Evolutionary conservation across 2,113 vertebrate genomes (phyloP).

Genomic region (Dasypus novemcinctus): DNA sequence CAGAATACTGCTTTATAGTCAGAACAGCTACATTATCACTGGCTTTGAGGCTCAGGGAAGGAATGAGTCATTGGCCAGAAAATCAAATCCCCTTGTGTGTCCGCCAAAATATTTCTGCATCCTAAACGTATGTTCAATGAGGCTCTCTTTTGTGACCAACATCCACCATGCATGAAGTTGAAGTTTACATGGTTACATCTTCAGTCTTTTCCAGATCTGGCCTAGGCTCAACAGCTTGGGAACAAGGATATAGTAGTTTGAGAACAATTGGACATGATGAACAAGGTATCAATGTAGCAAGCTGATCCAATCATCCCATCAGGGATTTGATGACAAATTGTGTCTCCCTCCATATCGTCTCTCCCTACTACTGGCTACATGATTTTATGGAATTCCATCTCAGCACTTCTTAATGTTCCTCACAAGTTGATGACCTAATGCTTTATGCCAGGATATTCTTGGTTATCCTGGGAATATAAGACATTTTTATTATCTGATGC

Average conservation of each 20-base stretch:
- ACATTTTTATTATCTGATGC: background rate
- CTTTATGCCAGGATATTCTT: background rate
- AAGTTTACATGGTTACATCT: background rate
- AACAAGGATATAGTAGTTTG: background rate
- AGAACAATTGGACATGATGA: background rate
- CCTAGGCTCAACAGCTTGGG: background rate
- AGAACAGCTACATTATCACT: background rate
- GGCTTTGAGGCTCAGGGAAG: background rate
- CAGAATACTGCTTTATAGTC: background rate
- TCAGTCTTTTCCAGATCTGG: background rate
- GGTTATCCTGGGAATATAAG: background rate
- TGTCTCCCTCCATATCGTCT: background rate
- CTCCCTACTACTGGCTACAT: background rate
- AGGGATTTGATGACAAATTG: background rate
- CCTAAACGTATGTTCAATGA: rapidly evolving
- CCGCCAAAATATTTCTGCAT: rapidly evolving
- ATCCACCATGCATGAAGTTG: background rate
- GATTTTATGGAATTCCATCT: background rate
- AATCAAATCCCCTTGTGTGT: background rate
- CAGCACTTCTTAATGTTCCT: background rate
- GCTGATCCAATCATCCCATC: background rate
- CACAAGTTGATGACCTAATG: background rate
- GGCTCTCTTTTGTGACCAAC: background rate
- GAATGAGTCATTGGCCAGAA: background rate
- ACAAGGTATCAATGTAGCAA: background rate